phyloP scores from a whole-genome alignment of 2,113 vertebrate genomes.

The Aptenodytes patagonicus region DNA sequence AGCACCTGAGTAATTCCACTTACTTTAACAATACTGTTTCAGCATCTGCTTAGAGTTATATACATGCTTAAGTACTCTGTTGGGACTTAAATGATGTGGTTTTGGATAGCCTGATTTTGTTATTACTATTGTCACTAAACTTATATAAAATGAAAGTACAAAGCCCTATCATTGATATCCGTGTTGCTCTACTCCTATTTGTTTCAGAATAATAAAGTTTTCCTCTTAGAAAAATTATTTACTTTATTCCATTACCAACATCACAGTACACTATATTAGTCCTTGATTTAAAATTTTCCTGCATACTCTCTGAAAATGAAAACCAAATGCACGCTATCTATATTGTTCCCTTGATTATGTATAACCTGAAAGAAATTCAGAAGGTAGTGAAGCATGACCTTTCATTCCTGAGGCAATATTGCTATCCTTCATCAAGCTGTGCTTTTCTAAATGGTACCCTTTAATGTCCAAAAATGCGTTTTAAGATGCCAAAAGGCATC shows the following conservation, averaged over 20 bases:
- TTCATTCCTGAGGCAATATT: conserved; percentile 66
- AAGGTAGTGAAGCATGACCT: conserved; percentile 69
- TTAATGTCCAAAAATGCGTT: conserved; percentile 79
- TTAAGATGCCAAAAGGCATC: conserved; percentile 75
- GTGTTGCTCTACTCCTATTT: neutral
- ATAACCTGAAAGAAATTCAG: conserved; percentile 68
- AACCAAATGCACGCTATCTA: conserved; percentile 35
- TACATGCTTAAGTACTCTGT: neutral
- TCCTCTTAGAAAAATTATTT: neutral
- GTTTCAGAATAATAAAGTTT: conserved; percentile 32
- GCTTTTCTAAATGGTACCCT: conserved; percentile 72
- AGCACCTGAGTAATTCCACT: neutral
- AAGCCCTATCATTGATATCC: conserved; percentile 9
- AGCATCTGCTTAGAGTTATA: neutral
- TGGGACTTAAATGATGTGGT: neutral
- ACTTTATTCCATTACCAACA: neutral
- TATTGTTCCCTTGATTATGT: conserved; percentile 65
- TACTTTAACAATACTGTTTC: neutral
- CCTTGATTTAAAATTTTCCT: conserved; percentile 23
- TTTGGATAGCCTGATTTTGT: neutral
- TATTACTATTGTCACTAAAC: neutral
- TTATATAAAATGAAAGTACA: neutral
- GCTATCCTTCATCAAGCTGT: conserved; percentile 75
- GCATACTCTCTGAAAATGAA: conserved; percentile 41
- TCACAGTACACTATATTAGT: neutral